These are phyloP conservation scores for Mionectes macconnelli DNA, from an alignment of 2,113 vertebrate genomes.

Conservation along the genomic window DNA sequence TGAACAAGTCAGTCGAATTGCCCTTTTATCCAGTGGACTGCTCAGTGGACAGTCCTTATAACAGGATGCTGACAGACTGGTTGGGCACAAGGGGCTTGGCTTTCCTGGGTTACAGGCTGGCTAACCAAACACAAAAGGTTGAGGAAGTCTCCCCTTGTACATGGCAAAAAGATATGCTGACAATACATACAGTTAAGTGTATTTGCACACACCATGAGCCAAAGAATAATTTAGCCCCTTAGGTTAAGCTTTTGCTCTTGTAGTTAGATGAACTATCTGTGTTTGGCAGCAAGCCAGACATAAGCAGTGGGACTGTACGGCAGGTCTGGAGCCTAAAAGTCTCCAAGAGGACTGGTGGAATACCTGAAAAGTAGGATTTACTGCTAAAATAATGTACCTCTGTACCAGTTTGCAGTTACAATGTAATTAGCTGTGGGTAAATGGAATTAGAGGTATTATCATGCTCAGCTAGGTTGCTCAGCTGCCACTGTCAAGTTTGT, in stretches of 20 bases:
- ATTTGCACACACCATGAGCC: neutral
- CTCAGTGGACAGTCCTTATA: neutral
- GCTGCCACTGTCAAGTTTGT: neutral
- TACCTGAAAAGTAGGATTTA: neutral
- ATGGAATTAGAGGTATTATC: neutral
- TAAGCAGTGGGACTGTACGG: neutral
- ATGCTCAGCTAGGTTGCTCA: neutral
- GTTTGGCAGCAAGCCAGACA: neutral
- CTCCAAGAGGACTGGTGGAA: neutral
- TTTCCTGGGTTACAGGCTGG: neutral
- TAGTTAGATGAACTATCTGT: neutral
- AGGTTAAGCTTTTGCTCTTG: neutral
- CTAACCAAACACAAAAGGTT: neutral
- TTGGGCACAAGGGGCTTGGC: neutral
- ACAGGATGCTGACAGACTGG: fast-evolving
- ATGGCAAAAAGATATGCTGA: neutral
- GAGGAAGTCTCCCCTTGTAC: neutral
- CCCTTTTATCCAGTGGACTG: neutral
- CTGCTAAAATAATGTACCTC: neutral
- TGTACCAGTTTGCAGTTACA: neutral
- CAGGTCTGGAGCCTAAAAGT: neutral
- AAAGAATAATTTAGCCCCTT: neutral
- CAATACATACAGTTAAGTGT: neutral
- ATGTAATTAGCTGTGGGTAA: neutral
- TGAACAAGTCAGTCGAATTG: neutral